These are phyloP conservation scores for Neodontobutis hainanensis DNA, from an alignment of 2,113 vertebrate genomes.

Conservation along the genomic window DNA sequence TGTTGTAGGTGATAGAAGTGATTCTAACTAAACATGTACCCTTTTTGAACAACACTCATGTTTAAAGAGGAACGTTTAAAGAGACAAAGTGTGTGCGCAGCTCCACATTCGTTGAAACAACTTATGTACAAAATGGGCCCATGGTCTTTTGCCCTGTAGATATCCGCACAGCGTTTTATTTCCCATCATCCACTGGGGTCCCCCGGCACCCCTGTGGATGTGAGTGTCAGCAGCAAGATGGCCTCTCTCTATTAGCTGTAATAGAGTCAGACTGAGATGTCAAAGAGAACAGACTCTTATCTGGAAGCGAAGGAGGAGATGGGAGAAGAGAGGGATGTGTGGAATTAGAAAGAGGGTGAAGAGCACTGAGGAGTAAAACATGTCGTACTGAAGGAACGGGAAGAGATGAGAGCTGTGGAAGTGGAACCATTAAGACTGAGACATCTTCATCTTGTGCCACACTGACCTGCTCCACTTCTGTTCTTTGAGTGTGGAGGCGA, in stretches of 20 bases:
- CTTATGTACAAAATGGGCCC: conserved; percentile 1
- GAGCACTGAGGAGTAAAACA: background rate
- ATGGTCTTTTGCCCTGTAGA: conserved; percentile 6
- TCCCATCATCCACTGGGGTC: conserved; percentile 24
- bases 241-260: conserved; percentile 63
- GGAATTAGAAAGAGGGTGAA: conserved; percentile 22
- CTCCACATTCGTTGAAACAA: conserved; percentile 10
- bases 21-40: background rate
- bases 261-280: conserved; percentile 64
- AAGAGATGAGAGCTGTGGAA: conserved; percentile 17
- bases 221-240: conserved; percentile 45
- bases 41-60: background rate
- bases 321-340: conserved; percentile 14
- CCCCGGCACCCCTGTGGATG: conserved; percentile 10
- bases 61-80: background rate
- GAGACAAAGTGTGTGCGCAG: background rate
- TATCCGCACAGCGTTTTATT: conserved; percentile 18
- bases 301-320: conserved; percentile 20
- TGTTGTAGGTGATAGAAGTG: no score
- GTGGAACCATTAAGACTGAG: conserved; percentile 12
- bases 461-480: background rate
- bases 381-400: conserved; percentile 2
- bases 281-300: conserved; percentile 53
- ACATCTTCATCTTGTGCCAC: conserved; percentile 44
- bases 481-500: no score